Conservation (phyloP, 1,140 invertebrate genomes). For the Sycobia sp. region DNA sequence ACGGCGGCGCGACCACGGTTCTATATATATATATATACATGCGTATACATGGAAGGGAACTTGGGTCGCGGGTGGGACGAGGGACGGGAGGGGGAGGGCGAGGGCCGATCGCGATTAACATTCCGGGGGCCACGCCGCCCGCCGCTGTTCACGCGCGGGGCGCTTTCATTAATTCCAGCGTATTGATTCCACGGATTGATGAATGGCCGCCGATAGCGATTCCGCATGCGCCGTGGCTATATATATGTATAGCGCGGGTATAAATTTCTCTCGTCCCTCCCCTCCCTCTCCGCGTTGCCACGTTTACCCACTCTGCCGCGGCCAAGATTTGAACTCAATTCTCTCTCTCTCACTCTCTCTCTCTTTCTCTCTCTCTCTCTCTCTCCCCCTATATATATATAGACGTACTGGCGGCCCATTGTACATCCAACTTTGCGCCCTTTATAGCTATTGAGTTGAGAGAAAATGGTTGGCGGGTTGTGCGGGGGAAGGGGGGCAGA, state of each 20-base stretch:
- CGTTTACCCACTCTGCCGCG: constrained; percentile 4
- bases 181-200: constrained; percentile 64
- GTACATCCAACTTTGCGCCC: constrained; percentile 28
- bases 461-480: not conserved
- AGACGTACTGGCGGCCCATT: not conserved
- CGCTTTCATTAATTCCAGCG: constrained; percentile 65
- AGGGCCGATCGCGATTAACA: constrained; percentile 62
- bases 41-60: no score
- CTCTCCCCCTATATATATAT: not conserved
- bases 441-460: constrained; percentile 18
- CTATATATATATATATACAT: no score
- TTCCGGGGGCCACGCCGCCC: constrained; percentile 62
- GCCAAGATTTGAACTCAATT: constrained; percentile 54
- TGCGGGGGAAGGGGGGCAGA: not conserved
- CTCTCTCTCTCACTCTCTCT: no score
- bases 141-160: constrained; percentile 63
- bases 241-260: constrained; percentile 45
- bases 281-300: not conserved
- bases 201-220: constrained; percentile 63
- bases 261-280: constrained; percentile 47
- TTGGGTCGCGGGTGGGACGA: constrained; percentile 48
- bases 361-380: not conserved
- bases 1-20: constrained; percentile 38
- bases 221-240: constrained; percentile 53
- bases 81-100: not conserved